phyloP scores from a whole-genome alignment of 1,140 invertebrate genomes.

The Micrasema longulum region DNA sequence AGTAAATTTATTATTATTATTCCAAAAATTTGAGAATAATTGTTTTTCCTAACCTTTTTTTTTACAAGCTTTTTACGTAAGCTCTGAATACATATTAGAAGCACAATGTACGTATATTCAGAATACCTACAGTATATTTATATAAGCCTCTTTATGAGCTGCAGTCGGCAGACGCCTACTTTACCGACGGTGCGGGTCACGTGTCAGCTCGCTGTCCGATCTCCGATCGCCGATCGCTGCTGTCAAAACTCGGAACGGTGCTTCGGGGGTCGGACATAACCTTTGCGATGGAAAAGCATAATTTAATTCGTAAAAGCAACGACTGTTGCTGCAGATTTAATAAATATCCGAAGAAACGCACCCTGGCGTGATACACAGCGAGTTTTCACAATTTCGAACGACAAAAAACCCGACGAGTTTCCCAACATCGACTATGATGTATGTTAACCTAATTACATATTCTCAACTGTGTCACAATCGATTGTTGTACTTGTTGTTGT shows the following conservation, averaged over 20 bases:
- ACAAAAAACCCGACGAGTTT: slow-evolving; percentile 37
- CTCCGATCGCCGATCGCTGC: neutral
- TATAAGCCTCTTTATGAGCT: no score
- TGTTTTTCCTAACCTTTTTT: no score
- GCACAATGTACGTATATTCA: slow-evolving; percentile 23
- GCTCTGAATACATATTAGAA: slow-evolving; percentile 46
- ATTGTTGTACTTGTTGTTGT: slow-evolving; percentile 22
- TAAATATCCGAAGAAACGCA: slow-evolving; percentile 29
- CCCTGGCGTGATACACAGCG: slow-evolving; percentile 34
- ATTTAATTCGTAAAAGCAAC: slow-evolving; percentile 39
- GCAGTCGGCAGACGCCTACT: slow-evolving; percentile 16
- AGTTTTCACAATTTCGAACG: slow-evolving; percentile 44
- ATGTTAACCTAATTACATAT: slow-evolving; percentile 41
- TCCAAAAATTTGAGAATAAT: no score
- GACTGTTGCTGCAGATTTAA: slow-evolving; percentile 25
- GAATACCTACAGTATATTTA: neutral
- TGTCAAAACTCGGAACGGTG: slow-evolving; percentile 44
- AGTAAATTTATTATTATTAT: no score
- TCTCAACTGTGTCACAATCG: slow-evolving; percentile 21
- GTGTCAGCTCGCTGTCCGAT: slow-evolving; percentile 37
- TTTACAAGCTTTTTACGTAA: slow-evolving; percentile 38
- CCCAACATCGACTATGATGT: slow-evolving; percentile 42
- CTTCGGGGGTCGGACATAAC: slow-evolving; percentile 37
- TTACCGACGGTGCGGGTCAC: slow-evolving; percentile 43
- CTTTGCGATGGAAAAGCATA: slow-evolving; percentile 42